Evolutionary conservation across 2,113 vertebrate species (phyloP).

Genomic region (Hyaena hyaena): DNA sequence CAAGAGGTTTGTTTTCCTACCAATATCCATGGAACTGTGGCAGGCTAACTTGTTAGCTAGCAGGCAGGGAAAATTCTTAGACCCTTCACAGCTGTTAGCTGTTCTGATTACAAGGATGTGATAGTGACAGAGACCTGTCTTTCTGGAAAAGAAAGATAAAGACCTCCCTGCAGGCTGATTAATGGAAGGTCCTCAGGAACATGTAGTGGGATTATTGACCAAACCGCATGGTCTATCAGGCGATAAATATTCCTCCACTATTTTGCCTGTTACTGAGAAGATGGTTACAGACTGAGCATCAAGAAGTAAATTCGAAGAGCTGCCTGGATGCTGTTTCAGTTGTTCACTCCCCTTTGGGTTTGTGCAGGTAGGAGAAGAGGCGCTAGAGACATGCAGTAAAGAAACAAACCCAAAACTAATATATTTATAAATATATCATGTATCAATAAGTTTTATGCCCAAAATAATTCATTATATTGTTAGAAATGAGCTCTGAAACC

Average conservation of each 20-base stretch:
- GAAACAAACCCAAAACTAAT: not conserved
- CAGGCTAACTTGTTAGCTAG: not conserved
- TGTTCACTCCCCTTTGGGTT: not conserved
- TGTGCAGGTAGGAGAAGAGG: rapidly evolving
- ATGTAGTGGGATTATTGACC: not conserved
- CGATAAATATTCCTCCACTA: not conserved
- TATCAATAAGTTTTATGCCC: not conserved
- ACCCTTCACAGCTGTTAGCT: not conserved
- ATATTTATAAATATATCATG: not conserved
- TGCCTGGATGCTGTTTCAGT: too few species aligned
- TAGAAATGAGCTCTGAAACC: not conserved
- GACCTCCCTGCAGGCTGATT: not conserved
- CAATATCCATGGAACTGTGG: not conserved
- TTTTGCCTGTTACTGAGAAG: not conserved
- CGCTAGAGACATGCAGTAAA: not conserved
- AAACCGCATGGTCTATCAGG: not conserved
- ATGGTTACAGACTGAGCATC: not conserved
- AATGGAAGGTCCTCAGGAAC: not conserved
- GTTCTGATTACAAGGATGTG: not conserved
- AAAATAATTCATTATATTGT: not conserved
- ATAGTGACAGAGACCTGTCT: not conserved
- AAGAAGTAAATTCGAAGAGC: not conserved
- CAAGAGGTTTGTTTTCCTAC: not conserved
- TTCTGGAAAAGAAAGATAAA: not conserved
- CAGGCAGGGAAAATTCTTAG: not conserved